A percentile compares a stretch with the other conserved stretches of the same genome.
Conservation (phyloP, 2,797 vertebrate species). For the Rhabdophis nuchalis region DNA sequence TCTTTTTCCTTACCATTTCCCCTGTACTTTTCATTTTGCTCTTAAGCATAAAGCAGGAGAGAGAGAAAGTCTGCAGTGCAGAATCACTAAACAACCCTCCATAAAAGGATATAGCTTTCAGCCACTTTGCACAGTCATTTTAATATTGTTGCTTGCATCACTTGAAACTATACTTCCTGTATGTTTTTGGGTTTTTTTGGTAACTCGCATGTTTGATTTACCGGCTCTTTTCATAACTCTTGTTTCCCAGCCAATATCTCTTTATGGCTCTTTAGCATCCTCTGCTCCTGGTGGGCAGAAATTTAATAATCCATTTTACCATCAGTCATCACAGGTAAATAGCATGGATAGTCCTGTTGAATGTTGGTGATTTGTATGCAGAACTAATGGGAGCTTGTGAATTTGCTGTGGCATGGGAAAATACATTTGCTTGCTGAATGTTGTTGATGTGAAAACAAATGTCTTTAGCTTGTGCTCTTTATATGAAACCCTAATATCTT, state of each 20-base stretch:
- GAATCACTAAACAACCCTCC: slow-evolving; percentile 33
- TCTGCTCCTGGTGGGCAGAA: slow-evolving; percentile 71
- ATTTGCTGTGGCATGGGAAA: slow-evolving; percentile 50
- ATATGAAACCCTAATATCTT: slow-evolving; percentile 24
- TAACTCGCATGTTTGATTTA: slow-evolving; percentile 55
- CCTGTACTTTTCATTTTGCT: not conserved
- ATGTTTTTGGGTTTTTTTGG: slow-evolving; percentile 22
- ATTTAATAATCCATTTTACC: slow-evolving; percentile 74
- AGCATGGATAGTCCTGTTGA: slow-evolving; percentile 56
- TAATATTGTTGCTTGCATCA: slow-evolving; percentile 41
- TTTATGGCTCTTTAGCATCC: slow-evolving; percentile 69
- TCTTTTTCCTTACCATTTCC: not conserved
- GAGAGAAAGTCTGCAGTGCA: not conserved
- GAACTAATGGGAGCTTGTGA: slow-evolving; percentile 31
- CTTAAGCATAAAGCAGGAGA: not conserved
- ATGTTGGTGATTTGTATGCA: slow-evolving; percentile 37
- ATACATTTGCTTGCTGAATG: slow-evolving; percentile 1
- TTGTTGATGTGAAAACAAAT: slow-evolving; percentile 16
- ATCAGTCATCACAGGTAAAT: slow-evolving; percentile 77
- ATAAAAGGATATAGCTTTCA: slow-evolving; percentile 26
- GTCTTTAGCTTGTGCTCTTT: slow-evolving; percentile 29
- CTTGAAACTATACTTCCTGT: slow-evolving; percentile 51
- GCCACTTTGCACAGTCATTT: slow-evolving; percentile 46
- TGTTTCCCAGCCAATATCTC: slow-evolving; percentile 73
- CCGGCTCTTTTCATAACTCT: slow-evolving; percentile 59